Base-by-base conservation (phyloP, 2,113 vertebrate species). In the Callospermophilus lateralis region DNA sequence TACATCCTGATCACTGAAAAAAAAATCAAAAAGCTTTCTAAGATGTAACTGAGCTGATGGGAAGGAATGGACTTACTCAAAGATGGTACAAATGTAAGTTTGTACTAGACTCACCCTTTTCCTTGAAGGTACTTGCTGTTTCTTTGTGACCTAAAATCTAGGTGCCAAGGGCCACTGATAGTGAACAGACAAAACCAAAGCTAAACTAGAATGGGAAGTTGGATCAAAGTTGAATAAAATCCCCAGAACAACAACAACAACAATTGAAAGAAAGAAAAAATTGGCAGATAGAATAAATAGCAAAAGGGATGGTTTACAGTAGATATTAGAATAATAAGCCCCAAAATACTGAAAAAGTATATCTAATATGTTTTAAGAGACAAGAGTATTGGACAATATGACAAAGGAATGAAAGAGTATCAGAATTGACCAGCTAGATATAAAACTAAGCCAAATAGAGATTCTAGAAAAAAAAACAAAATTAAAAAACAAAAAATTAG, bases 401-500 rank as follows among this genome's bases (percentile, higher is more conserved):
- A 8, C 87, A 89, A 81, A 15, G 9, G 20, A 34, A 89, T 3
- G 74, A 92, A 17, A 81, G 6, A 89, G 39, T 86, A 20, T 65
- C 68, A 92, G 72, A 94, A 79, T 24, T 85, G 28, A 20, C 19
- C 12, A 45, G 13, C 15, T 32, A 83, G 48, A 63, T 63, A 88
- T 83, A 90, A 93, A 81, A 96, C 7, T 30, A n/a, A 93, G 45
- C 6, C 58, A 96, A 32, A 92, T 19, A 65, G 58, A 95, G n/a
- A 90, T 78, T 83, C 32, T 93, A 88, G 34, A 84, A 90, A 51
- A 89, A 72, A 77, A 73, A 63, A 34, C 19, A 26, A 51, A 67
- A 80, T 81, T 26, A 34, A 48, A 94, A 84, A 91, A 45, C 7
- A 88, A n/a, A 68, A 96, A 37, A 84, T 95, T 97, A 98, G 94